phyloP scores from a whole-genome alignment of 2,888 invertebrate species.

The Pachymerium ferrugineum region DNA sequence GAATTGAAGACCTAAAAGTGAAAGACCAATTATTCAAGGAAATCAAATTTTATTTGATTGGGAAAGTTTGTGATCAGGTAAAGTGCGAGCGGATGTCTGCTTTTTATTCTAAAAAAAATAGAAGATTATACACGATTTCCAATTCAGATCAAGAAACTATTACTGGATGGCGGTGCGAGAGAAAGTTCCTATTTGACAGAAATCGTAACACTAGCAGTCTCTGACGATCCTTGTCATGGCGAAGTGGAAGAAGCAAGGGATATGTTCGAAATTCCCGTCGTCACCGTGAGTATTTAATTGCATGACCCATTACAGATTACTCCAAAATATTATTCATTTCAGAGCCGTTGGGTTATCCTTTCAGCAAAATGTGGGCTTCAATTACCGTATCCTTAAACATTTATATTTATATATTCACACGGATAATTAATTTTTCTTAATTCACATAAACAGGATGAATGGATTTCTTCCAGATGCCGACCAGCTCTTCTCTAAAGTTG shows the following conservation, averaged over 20 bases:
- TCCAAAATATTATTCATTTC: conserved; percentile 38
- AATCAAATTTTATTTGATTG: conserved; percentile 76
- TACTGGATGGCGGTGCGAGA: conserved; percentile 82
- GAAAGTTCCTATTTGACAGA: conserved; percentile 81
- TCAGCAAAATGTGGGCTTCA: conserved; percentile 56
- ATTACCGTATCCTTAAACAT: conserved; percentile 54
- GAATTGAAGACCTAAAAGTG: conserved; percentile 45
- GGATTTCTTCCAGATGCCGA: conserved; percentile 64
- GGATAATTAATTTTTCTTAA: neutral
- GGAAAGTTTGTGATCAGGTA: conserved; percentile 69
- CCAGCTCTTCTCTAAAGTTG: conserved; percentile 68
- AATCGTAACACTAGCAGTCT: conserved; percentile 87
- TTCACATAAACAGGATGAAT: conserved; percentile 55
- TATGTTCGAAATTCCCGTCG: conserved; percentile 86
- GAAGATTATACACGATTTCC: conserved; percentile 43
- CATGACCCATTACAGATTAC: neutral
- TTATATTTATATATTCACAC: neutral
- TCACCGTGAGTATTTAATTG: conserved; percentile 53
- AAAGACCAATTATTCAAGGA: conserved; percentile 67
- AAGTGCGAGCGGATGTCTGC: conserved; percentile 19
- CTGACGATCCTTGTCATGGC: conserved; percentile 76
- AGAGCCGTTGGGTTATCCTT: conserved; percentile 65
- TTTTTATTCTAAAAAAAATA: neutral
- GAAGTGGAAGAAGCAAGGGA: conserved; percentile 87
- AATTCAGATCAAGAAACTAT: conserved; percentile 67